A percentile compares a stretch with the other conserved stretches of the same genome.
Conservation (phyloP, 2,888 invertebrate genomes). For the Thymelicus acteon region DNA sequence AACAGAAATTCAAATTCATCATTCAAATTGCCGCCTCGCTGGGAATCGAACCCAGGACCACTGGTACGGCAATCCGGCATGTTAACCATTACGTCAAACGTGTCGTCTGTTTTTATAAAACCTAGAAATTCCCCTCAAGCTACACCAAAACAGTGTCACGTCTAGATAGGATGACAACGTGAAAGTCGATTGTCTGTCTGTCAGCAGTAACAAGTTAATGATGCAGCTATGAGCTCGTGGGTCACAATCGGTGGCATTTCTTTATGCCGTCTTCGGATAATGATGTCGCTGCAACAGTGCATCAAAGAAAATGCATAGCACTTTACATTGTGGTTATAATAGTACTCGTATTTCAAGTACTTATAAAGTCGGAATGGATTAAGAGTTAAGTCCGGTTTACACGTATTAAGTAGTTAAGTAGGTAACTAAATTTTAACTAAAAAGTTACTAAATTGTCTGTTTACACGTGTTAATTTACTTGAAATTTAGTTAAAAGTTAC, state of each 20-base stretch:
- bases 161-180: constrained; percentile 63
- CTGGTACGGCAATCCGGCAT: too few species aligned
- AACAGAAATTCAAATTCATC: too few species aligned
- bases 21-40: too few species aligned
- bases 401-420: too few species aligned
- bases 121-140: constrained; percentile 7
- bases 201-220: constrained; percentile 61
- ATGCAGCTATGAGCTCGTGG: constrained; percentile 36
- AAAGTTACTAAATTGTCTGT: too few species aligned
- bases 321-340: not conserved
- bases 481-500: too few species aligned
- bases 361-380: too few species aligned
- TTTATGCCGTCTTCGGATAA: constrained; percentile 30
- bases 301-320: not conserved
- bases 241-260: constrained; percentile 38
- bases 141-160: not conserved
- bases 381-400: too few species aligned
- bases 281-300: constrained; percentile 1
- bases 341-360: not conserved
- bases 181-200: constrained; percentile 72
- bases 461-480: too few species aligned
- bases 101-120: not conserved
- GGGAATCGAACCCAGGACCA: too few species aligned
- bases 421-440: too few species aligned
- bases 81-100: too few species aligned